Base-by-base conservation (phyloP, 2,888 invertebrate species). In the Phaedon cochleariae region DNA sequence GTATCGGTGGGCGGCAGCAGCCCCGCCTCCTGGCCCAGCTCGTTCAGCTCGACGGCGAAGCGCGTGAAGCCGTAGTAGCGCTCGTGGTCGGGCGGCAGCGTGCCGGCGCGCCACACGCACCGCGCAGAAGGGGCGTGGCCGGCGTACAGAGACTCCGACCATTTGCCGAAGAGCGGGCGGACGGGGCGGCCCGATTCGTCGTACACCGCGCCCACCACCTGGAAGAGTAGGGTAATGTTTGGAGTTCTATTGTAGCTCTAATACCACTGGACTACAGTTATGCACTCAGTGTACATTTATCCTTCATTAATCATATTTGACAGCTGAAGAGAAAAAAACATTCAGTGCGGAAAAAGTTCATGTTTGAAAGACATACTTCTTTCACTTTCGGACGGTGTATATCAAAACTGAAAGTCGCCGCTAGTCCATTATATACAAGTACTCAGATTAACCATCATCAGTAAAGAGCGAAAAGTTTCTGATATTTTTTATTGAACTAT, bases 1-100 rank as follows among this genome's bases (percentile, higher is more conserved):
- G 93, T 92, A 80, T 94, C 94, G 0, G 94, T 94, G 54, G 88
- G 87, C 0, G 94, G 93, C 68, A 94, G 82, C 22, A 85, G 67
- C 9, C 88, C 86, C 22, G 85, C 80, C 63, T 90, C 90, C 0
- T 89, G 87, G 70, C 90, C 90, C 74, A 92, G 73, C 80, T 94
- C 94, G 83, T 94, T 94, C 62, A 94, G 85, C 80, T 94, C 93
- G 83, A 93, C 92, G 26, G 94, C 93, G 84, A 94, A 94, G 72
- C 92, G 85, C 3, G 94, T 92, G 85, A 94, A 94, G 2, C 94
- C 94, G 83, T 94, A 94, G 84, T 93, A 94, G 62, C 90, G 77
- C 78, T 92, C 91, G 82, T 90, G 89, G 73, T 94, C 91, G 15
- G 92, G 90, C 0, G 94, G 93, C 89, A 94, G 90, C 1, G 92